Evolutionary conservation across 2,113 vertebrate genomes (phyloP).

Genomic region (Myrmecobius fasciatus): DNA sequence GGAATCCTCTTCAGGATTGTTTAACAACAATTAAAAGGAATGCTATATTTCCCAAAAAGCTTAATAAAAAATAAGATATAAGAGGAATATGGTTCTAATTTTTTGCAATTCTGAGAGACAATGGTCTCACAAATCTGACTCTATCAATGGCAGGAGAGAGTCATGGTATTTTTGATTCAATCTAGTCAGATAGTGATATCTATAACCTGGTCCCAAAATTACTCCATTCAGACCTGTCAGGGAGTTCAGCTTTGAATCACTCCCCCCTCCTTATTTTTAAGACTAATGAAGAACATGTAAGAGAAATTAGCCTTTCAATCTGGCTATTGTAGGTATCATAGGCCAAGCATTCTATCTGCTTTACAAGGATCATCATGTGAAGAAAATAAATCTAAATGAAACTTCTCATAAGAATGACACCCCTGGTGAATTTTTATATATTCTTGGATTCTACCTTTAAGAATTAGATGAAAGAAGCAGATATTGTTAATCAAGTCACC

Average conservation of each 20-base stretch:
- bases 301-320: not conserved
- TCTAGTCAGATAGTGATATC: not conserved
- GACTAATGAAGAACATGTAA: not conserved
- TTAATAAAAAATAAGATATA: not conserved
- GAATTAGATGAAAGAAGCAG: slow-evolving; percentile 42
- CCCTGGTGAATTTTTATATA: not conserved
- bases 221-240: not conserved
- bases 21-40: not conserved
- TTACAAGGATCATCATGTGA: not conserved
- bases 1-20: not conserved
- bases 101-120: not conserved
- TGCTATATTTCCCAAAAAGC: not conserved
- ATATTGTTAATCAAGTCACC: slow-evolving; percentile 11
- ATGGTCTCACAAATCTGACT: not conserved
- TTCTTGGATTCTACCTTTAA: slow-evolving; percentile 31
- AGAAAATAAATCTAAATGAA: not conserved
- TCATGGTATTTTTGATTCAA: not conserved
- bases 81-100: too few species aligned
- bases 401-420: not conserved
- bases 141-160: not conserved
- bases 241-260: not conserved
- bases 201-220: not conserved
- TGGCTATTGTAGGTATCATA: not conserved
- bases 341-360: not conserved
- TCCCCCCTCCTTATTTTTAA: not conserved